Evolutionary conservation across 2,888 invertebrate genomes (phyloP).

Genomic region (Drosophila demipolita): DNA sequence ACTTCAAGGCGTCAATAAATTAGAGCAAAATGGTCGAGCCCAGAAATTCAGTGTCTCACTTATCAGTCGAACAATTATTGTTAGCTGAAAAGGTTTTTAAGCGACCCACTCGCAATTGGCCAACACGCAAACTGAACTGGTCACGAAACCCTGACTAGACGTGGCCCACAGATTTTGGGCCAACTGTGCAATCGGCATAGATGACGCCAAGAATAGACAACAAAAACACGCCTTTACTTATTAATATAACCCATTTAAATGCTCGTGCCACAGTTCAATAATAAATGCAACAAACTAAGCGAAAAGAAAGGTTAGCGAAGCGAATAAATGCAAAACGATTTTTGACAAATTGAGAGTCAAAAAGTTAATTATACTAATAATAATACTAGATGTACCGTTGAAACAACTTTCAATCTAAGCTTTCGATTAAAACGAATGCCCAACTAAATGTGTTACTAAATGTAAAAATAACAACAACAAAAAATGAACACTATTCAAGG

Average conservation of each 20-base stretch:
- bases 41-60: conserved; percentile 34
- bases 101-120: conserved; percentile 49
- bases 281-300: conserved; percentile 16
- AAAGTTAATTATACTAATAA: conserved; percentile 26
- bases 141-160: conserved; percentile 57
- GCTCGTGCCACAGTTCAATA: conserved; percentile 54
- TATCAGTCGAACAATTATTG: conserved; percentile 75
- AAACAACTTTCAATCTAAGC: conserved; percentile 10
- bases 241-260: conserved; percentile 67
- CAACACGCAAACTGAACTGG: conserved; percentile 66
- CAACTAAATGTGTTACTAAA: neutral
- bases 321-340: conserved; percentile 37
- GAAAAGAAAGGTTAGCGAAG: conserved; percentile 41
- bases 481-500: neutral
- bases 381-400: conserved; percentile 5
- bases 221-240: conserved; percentile 47
- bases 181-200: conserved; percentile 48
- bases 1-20: conserved; percentile 67
- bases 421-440: conserved; percentile 13
- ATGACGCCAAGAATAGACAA: conserved; percentile 39
- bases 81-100: conserved; percentile 48
- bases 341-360: conserved; percentile 11
- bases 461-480: neutral
- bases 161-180: conserved; percentile 33
- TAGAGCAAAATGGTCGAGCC: conserved; percentile 62